Percentiles rank a stretch among this genome's conserved stretches.
Evolutionary conservation across 2,113 vertebrate species (phyloP).

Genomic region (Plotosus lineatus): DNA sequence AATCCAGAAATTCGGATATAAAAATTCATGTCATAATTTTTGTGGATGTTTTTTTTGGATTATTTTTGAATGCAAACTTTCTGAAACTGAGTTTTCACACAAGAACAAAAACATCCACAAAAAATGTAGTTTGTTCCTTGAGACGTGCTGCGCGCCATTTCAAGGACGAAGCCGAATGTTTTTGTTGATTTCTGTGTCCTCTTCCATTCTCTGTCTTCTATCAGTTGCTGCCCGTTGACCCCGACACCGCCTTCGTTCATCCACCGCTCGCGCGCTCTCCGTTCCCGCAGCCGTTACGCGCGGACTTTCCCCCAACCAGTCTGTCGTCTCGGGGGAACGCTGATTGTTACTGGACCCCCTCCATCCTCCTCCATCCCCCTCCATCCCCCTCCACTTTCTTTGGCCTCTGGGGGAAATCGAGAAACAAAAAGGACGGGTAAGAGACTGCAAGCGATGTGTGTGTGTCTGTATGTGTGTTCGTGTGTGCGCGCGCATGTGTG

Average conservation of each 20-base stretch:
- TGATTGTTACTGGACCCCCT: conserved; percentile 60
- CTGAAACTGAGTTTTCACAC: not conserved
- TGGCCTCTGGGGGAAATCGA: conserved; percentile 24
- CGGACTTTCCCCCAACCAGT: conserved; percentile 46
- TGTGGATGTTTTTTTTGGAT: not conserved
- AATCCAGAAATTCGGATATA: not conserved
- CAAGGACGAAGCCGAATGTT: conserved; percentile 8
- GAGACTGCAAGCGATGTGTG: conserved; percentile 24
- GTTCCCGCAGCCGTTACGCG: conserved; percentile 46
- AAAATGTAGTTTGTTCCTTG: not conserved
- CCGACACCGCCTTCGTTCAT: conserved; percentile 21
- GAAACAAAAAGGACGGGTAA: conserved; percentile 44
- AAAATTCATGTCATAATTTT: not conserved
- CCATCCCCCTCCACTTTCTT: conserved; percentile 28
- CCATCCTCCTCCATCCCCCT: conserved; percentile 37
- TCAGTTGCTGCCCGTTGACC: conserved; percentile 34
- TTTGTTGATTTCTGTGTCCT: conserved; percentile 12
- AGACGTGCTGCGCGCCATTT: not conserved
- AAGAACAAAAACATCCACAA: not conserved
- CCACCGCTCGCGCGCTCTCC: not conserved
- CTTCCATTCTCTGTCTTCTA: conserved; percentile 10
- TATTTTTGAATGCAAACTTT: not conserved
- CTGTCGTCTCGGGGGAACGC: conserved; percentile 56
- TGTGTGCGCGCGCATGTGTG: conserved; percentile 9
- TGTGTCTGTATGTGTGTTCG: conserved; percentile 11